Evolutionary conservation across 2,888 invertebrate species (phyloP), one percentile per base, ranked within the genome.

Genomic region (Molorchus minor): DNA sequence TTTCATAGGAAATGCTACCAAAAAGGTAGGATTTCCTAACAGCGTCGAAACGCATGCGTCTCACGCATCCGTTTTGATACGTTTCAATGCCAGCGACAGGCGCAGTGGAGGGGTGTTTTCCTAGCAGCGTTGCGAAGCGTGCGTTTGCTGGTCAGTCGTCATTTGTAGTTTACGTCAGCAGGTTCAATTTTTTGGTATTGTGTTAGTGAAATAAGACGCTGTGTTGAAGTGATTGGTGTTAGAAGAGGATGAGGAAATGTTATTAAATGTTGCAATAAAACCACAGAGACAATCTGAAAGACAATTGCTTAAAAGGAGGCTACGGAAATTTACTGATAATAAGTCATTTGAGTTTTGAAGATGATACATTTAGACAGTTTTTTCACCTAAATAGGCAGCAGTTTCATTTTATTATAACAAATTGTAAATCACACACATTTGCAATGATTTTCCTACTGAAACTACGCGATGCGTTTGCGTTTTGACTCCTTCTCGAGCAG

Each of bases 391-490:
- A n/a, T n/a, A n/a, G n/a, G n/a, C n/a, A n/a, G n/a, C n/a, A n/a
- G n/a, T n/a, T n/a, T n/a, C n/a, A n/a, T n/a, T n/a, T n/a, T n/a
- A n/a, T n/a, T n/a, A n/a, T n/a, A n/a, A n/a, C n/a, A n/a, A n/a
- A n/a, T n/a, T n/a, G n/a, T n/a, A n/a, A n/a, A n/a, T n/a, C n/a
- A n/a, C n/a, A n/a, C n/a, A n/a, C n/a, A n/a, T n/a, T n/a, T n/a
- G n/a, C n/a, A n/a, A n/a, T n/a, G n/a, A n/a, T n/a, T 25, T 25
- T 25, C 29, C 29, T 8, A 25, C 29, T 25, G 35, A 35, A 35
- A 35, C 35, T 35, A 35, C 35, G 35, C 35, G 12, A 35, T 35
- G 35, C 35, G 35, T 35, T 35, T 35, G 35, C 8, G 35, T 35
- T 35, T 35, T 35, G 8, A 35, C 35, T 35, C 7, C 35, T 35